A percentile compares a stretch with the other conserved stretches of the same genome.
phyloP scores from a whole-genome alignment of 2,888 invertebrate genomes.

The Dinocampus coccinellae region DNA sequence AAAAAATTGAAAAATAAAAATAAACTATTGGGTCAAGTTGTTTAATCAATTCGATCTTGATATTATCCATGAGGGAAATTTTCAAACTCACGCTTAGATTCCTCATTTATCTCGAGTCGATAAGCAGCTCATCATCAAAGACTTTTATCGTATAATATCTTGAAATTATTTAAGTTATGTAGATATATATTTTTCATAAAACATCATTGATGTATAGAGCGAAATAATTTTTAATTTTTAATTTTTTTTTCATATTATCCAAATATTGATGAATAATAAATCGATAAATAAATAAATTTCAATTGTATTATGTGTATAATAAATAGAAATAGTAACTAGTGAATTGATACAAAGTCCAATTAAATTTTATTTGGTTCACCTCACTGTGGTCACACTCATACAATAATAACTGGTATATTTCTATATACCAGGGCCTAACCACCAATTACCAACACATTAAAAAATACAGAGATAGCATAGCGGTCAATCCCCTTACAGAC shows the following conservation, averaged over 20 bases:
- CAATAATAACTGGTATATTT: slow-evolving; percentile 13
- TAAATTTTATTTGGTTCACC: slow-evolving; percentile 29
- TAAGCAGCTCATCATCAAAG: background rate
- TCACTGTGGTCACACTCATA: slow-evolving; percentile 33
- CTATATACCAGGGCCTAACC: slow-evolving; percentile 36
- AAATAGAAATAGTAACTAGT: too few relatives aligned
- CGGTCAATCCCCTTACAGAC: slow-evolving; percentile 4
- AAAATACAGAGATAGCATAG: slow-evolving; percentile 39
- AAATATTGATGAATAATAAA: background rate
- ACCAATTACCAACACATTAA: slow-evolving; percentile 43
- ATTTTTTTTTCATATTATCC: too few relatives aligned
- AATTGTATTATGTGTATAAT: background rate
- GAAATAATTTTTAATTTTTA: too few relatives aligned
- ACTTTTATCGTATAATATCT: background rate
- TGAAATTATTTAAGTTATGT: background rate
- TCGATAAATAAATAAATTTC: background rate
- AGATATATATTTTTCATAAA: too few relatives aligned
- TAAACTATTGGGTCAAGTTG: slow-evolving; percentile 24
- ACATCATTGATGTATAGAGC: too few relatives aligned
- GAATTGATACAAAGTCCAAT: too few relatives aligned
- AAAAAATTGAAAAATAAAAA: background rate
- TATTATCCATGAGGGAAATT: slow-evolving; percentile 5
- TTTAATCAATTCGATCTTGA: slow-evolving; percentile 24
- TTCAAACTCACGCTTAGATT: slow-evolving; percentile 15
- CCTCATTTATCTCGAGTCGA: slow-evolving; percentile 21